Conservation (phyloP, 2,113 vertebrate genomes). For the Pteruthius melanotis region DNA sequence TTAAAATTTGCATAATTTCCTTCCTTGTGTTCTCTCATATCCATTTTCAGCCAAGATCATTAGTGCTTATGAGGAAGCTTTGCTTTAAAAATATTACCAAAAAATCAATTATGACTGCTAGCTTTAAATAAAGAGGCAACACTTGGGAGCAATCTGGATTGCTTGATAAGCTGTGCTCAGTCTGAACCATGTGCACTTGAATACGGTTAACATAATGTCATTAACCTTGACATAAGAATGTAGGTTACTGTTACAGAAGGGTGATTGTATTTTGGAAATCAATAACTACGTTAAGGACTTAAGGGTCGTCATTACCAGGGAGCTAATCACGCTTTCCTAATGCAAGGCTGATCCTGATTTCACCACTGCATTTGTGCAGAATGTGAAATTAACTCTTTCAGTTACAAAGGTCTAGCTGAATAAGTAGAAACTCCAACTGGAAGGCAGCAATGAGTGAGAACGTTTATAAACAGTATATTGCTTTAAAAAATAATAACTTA, state of each 20-base stretch:
- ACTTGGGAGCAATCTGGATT: slow-evolving; percentile 14
- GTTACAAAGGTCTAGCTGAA: neutral
- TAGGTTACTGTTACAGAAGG: neutral
- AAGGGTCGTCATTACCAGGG: neutral
- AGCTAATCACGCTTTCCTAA: neutral
- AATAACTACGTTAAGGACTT: neutral
- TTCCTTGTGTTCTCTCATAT: neutral
- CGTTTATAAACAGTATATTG: neutral
- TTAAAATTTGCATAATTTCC: slow-evolving; percentile 15
- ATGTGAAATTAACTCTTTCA: neutral
- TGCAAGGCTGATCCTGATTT: neutral
- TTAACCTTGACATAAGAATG: slow-evolving; percentile 42
- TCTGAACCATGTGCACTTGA: neutral
- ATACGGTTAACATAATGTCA: neutral
- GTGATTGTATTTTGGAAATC: slow-evolving; percentile 19
- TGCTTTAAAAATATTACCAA: slow-evolving; percentile 6
- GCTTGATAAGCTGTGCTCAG: neutral
- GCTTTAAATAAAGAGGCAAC: neutral
- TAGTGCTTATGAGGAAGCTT: neutral
- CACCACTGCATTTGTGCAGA: neutral
- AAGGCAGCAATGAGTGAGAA: neutral
- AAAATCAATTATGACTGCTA: neutral
- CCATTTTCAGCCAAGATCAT: neutral
- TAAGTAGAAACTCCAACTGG: neutral
- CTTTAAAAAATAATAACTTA: neutral